Percentiles rank a stretch among this genome's conserved stretches.
phyloP scores from a whole-genome alignment of 2,113 vertebrate species.

The Cettia cetti region DNA sequence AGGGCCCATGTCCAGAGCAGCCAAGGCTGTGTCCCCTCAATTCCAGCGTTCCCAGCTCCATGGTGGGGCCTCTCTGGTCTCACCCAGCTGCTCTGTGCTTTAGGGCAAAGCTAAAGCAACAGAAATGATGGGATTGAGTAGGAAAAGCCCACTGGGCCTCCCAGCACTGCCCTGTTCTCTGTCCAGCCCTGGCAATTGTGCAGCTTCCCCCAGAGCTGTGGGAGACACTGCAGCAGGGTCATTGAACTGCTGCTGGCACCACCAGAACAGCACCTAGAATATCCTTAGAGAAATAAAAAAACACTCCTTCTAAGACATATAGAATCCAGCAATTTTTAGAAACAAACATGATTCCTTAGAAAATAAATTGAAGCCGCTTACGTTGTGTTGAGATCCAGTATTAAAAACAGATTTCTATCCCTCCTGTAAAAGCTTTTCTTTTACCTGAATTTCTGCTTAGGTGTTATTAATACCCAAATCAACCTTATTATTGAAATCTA shows the following conservation, averaged over 20 bases:
- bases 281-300: background rate
- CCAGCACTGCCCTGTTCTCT: background rate
- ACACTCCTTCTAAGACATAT: background rate
- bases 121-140: background rate
- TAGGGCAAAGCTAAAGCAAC: background rate
- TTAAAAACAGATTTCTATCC: background rate
- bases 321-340: background rate
- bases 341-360: background rate
- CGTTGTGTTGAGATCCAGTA: background rate
- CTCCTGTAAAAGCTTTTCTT: background rate
- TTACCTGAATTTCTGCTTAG: background rate
- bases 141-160: background rate
- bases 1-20: background rate
- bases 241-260: background rate
- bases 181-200: background rate
- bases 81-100: background rate
- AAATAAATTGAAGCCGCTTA: background rate
- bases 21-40: fast-evolving
- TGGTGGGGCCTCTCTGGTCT: fast-evolving
- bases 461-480: background rate
- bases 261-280: background rate
- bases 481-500: background rate
- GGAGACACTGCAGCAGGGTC: background rate
- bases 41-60: background rate
- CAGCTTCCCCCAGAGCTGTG: background rate